phyloP scores from a whole-genome alignment of 2,888 invertebrate species.

The Clunio marinus region DNA sequence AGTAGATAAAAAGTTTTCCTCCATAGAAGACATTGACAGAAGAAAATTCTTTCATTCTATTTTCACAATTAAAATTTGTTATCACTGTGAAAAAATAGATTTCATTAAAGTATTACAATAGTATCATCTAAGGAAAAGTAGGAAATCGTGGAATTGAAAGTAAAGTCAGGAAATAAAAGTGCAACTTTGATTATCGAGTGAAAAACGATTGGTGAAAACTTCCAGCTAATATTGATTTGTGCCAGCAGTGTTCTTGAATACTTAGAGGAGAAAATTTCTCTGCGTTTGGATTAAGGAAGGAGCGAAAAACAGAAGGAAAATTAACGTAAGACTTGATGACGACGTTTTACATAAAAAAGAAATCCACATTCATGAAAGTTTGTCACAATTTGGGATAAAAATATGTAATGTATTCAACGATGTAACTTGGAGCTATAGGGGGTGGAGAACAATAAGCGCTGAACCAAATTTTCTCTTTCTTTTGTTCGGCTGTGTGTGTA shows the following conservation, averaged over 20 bases:
- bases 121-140: no score
- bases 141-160: neutral
- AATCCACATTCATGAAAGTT: neutral
- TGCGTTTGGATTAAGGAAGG: neutral
- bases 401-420: neutral
- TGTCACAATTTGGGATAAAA: neutral
- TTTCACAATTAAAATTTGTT: neutral
- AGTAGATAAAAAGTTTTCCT: neutral
- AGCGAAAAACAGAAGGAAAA: neutral
- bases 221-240: conserved; percentile 37
- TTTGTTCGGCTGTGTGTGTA: conserved; percentile 8
- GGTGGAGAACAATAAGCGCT: neutral
- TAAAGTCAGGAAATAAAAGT: neutral
- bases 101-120: no score
- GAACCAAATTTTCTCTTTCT: conserved; percentile 18
- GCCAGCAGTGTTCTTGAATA: conserved; percentile 17
- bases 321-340: neutral
- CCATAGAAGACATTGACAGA: conserved; percentile 5
- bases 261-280: neutral
- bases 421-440: neutral
- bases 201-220: conserved; percentile 1
- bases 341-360: neutral
- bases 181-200: neutral
- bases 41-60: conserved; percentile 1
- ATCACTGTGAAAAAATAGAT: neutral